Evolutionary conservation across 2,113 vertebrate species (phyloP).

Genomic region (Machaerirhynchus nigripectus): DNA sequence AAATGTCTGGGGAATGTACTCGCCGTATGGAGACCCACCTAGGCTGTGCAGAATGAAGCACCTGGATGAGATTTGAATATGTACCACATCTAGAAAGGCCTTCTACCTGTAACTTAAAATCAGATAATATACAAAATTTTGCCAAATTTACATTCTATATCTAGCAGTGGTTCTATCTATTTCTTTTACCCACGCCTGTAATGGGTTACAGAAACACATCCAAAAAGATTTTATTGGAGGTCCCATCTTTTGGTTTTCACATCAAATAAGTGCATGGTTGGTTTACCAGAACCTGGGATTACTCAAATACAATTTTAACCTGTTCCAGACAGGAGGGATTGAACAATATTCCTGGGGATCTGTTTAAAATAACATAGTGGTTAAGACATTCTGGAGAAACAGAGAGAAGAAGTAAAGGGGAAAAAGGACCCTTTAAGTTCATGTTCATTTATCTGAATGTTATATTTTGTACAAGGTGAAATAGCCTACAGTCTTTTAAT

Average conservation of each 20-base stretch:
- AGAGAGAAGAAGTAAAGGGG: neutral
- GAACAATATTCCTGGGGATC: neutral
- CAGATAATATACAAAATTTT: neutral
- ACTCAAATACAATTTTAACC: neutral
- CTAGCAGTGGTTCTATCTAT: neutral
- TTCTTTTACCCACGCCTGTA: neutral
- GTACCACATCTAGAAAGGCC: neutral
- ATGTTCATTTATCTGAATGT: neutral
- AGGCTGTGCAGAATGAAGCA: too few species aligned
- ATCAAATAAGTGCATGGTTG: neutral
- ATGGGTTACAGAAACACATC: neutral
- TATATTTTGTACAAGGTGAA: neutral
- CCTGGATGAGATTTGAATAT: neutral
- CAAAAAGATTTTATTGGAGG: neutral
- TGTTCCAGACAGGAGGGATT: neutral
- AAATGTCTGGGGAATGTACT: neutral
- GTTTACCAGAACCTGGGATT: neutral
- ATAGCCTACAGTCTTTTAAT: neutral
- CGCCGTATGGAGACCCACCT: rapidly evolving
- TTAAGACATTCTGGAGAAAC: neutral
- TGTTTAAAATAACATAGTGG: neutral
- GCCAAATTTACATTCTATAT: neutral
- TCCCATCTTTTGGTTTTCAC: neutral
- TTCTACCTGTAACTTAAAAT: neutral
- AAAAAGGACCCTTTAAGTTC: neutral